Evolutionary conservation across 2,113 vertebrate species (phyloP), one percentile per base, ranked within the genome.

Genomic region (Crotalus tigris): DNA sequence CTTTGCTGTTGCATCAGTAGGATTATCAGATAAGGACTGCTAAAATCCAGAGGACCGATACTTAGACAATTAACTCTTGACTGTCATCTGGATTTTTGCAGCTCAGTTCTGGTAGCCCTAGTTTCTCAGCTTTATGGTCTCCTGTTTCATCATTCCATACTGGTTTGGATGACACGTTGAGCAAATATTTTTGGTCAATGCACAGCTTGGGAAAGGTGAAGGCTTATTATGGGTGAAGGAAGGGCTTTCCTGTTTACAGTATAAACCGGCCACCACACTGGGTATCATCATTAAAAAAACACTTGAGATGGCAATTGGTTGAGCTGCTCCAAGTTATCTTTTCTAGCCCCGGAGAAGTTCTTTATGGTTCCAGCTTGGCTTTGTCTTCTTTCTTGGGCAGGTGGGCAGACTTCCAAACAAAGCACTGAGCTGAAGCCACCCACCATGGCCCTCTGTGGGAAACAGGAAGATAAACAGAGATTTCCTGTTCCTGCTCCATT

Each of bases 401-500:
- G 33, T 33, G 75, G 75, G 75, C 75, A 81, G 33, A 81, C 33
- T 81, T 81, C 75, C 33, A 81, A 81, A 21, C 33, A 81, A 81
- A 81, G 75, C 75, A 81, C 75, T 21, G 33, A 81, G 75, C 75
- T 81, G 33, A 81, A 81, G 33, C 75, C 75, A 81, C 75, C 75
- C 75, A 81, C 75, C 75, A 81, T 81, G 75, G 75, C 33, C 7
- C 75, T 81, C 33, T 81, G 75, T 81, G 75, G 75, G 87, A 89
- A 89, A 81, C 51, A 89, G 92, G 92, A 89, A 49, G 64, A 88
- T 54, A 57, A 92, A 92, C 75, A 81, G 64, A 57, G 87, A 21
- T 51, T 87, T 69, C 58, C 86, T 64, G n/a, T 92, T 92, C 92
- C 33, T 89, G 6, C 57, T 89, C 64, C 59, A 54, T 92, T 87